Base-by-base conservation (phyloP, 2,797 vertebrate genomes). In the Gambusia yucatana region DNA sequence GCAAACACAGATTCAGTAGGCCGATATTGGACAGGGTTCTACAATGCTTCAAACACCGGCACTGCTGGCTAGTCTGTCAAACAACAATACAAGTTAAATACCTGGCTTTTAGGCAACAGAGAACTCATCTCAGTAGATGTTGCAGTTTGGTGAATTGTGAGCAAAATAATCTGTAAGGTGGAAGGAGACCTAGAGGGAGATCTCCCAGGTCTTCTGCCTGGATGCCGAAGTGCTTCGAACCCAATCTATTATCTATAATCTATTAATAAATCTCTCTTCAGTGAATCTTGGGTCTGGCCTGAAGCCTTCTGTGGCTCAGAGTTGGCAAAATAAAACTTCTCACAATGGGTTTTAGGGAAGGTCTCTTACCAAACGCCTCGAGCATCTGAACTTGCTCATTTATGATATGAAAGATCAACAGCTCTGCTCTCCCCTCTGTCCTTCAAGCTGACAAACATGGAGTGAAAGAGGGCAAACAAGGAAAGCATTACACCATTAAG, bases 61-160 rank as follows among this genome's bases (percentile, higher is more conserved):
- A 22, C 16, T 36, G 17, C 17, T 3, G 61, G 22, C 7, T 22
- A 8, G 22, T 25, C 7, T 52, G 22, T 52, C 50, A 84, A 81
- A 88, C 82, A 81, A 82, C 84, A 81, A 77, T 57, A 6, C 78
- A 86, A 92, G 94, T 94, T 79, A 91, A 94, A 92, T 72, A 82
- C 83, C 84, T 33, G 46, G 78, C 87, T 91, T 84, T 75, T 77
- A 91, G 77, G 91, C 82, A 89, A 86, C 83, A 80, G 72, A 78
- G 20, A 11, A 33, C 73, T 67, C 61, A 41, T 73, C 67, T 83
- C 63, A 77, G 83, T 88, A 82, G 88, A 87, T 59, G 55, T 30
- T 59, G 13, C 57, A 59, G 28, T 59, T 59, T 87, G 85, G 81
- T 88, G 82, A 78, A 85, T 80, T 77, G 78, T 76, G 39, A 77